Base-by-base conservation (phyloP, 2,888 invertebrate genomes). In the Catotricha subobsoleta region DNA sequence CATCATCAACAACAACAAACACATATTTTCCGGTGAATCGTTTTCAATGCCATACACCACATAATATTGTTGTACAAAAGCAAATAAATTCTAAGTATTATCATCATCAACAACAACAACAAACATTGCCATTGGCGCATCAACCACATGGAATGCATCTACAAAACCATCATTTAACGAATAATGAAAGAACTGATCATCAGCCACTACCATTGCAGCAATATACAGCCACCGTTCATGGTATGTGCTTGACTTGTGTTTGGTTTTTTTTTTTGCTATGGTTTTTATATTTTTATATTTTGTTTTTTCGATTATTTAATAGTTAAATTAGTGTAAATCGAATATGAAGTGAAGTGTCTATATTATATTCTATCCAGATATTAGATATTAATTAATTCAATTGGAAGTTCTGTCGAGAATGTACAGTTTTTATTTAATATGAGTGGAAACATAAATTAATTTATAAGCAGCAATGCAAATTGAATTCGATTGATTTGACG, bases 201-300 rank as follows among this genome's bases (percentile, higher is more conserved):
- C 21, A 28, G 10, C 15, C 19, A 28, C 27, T 25, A 37, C 21
- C 19, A 12, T 15, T 12, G 20, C 36, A n/a, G n/a, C n/a, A 36
- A n/a, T 16, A 25, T 44, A 62, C 63, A 12, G 62, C 62, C 23
- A 60, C 58, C 9, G 58, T 62, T 39, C 59, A 60, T 45, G 56
- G 62, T 62, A 45, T 60, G 62, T 20, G 7, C 18, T 16, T 28
- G 19, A 18, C 8, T 39, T 29, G 8, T 30, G 29, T 19, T 25
- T 23, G 6, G 12, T 28, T 5, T 38, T 15, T 38, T 38, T 12
- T 8, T 23, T 19, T 36, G 23, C n/a, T 16, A 10, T 35, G 9
- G 5, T 38, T 30, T 31, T 44, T 21, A 16, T 41, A 28, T 43
- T 45, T 44, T 44, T 15, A 43, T 29, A 33, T 37, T 44, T n/a